Conservation (phyloP, 1,140 invertebrate genomes). For the Bombus superbus region DNA sequence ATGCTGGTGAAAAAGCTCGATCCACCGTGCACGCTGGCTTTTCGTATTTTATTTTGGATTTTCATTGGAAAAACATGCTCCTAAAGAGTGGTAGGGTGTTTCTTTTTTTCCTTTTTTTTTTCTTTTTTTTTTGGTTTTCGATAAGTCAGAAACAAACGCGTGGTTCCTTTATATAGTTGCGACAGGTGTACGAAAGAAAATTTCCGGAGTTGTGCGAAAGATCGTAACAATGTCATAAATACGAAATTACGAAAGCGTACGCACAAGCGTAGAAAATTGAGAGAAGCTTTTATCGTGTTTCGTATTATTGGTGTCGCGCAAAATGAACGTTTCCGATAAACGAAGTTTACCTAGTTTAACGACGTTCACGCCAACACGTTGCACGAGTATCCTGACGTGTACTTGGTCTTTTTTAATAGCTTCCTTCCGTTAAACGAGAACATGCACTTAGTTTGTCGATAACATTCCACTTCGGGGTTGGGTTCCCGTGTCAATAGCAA, state of each 20-base stretch:
- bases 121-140: background rate
- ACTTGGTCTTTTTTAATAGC: conserved; percentile 5
- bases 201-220: too few relatives aligned
- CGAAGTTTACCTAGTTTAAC: conserved; percentile 5
- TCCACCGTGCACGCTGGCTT: background rate
- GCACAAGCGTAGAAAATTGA: background rate
- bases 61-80: background rate
- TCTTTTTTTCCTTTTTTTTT: too few relatives aligned
- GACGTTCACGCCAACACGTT: background rate
- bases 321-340: conserved; percentile 8
- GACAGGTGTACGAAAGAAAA: too few relatives aligned
- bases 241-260: too few relatives aligned
- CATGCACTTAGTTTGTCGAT: conserved; percentile 40
- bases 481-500: conserved; percentile 23
- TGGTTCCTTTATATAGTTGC: too few relatives aligned
- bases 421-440: conserved; percentile 20
- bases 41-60: background rate
- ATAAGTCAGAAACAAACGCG: background rate
- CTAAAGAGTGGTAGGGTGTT: background rate
- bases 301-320: background rate
- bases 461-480: conserved; percentile 22
- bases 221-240: too few relatives aligned
- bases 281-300: background rate
- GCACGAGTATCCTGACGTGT: background rate
- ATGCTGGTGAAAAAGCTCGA: background rate